Conservation (phyloP, 2,797 vertebrate genomes). For the Rousettus madagascariensis region DNA sequence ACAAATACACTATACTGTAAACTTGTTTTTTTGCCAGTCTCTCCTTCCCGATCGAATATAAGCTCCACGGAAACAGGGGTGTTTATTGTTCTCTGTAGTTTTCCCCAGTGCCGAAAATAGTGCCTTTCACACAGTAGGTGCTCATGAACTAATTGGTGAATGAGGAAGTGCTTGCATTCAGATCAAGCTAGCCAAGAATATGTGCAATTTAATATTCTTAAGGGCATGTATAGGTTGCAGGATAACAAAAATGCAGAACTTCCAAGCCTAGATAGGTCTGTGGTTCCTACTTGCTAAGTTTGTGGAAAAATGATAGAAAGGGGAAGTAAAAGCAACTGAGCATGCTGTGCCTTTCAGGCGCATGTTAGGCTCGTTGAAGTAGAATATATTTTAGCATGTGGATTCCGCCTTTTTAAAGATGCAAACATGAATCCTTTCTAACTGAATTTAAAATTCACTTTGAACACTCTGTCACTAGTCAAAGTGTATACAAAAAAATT, state of each 20-base stretch:
- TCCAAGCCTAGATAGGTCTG: background rate
- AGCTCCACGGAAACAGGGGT: background rate
- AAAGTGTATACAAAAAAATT: slow-evolving; percentile 28
- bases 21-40: slow-evolving; percentile 16
- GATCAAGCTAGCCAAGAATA: slow-evolving; percentile 11
- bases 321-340: background rate
- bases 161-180: slow-evolving; percentile 17
- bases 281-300: background rate
- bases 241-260: background rate
- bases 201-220: slow-evolving; percentile 47
- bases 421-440: background rate
- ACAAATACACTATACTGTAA: background rate
- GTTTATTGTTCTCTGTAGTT: background rate
- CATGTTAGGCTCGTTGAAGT: background rate
- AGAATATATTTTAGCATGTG: background rate
- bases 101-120: background rate
- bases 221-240: background rate
- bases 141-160: background rate
- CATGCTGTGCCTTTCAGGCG: background rate
- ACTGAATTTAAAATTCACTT: slow-evolving; percentile 57
- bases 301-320: background rate
- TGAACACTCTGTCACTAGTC: background rate
- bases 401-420: slow-evolving; percentile 21
- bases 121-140: background rate
- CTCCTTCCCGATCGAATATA: background rate